phyloP scores from a whole-genome alignment of 2,797 vertebrate genomes.

The Pipistrellus kuhlii region DNA sequence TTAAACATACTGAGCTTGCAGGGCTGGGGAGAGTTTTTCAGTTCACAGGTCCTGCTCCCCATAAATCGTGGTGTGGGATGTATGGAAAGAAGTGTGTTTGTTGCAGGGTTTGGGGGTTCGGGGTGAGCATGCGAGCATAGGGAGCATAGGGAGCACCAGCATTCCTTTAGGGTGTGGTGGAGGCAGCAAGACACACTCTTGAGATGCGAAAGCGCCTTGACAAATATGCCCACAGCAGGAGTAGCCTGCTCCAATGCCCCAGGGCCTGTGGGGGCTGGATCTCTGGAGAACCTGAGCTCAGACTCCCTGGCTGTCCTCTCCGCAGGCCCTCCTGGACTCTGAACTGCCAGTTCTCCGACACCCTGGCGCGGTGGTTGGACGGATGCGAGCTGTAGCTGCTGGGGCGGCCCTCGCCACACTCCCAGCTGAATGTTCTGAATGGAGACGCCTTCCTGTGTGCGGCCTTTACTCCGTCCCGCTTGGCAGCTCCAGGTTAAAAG shows the following conservation, averaged over 20 bases:
- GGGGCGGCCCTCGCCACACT: accelerated
- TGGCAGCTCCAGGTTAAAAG: neutral
- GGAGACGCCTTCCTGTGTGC: neutral
- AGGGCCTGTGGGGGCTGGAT: too few species aligned
- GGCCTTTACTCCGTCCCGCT: neutral
- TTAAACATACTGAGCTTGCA: neutral
- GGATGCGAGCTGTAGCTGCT: constrained; percentile 59
- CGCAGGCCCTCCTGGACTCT: constrained; percentile 70
- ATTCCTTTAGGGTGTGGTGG: neutral
- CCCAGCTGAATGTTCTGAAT: neutral
- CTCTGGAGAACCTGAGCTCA: neutral
- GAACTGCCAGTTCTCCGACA: constrained; percentile 64
- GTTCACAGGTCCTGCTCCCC: neutral
- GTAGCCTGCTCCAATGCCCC: neutral
- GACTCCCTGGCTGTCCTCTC: neutral
- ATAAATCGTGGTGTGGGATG: neutral
- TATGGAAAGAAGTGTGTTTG: neutral
- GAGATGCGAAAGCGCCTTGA: neutral
- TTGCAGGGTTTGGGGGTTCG: neutral
- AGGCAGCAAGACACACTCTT: neutral
- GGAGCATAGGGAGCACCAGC: accelerated
- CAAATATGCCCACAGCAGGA: neutral
- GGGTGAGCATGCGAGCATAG: accelerated
- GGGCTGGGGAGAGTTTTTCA: neutral
- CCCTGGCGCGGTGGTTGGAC: constrained; percentile 59